phyloP scores from a whole-genome alignment of 2,797 vertebrate species.

The Muscicapa striata region DNA sequence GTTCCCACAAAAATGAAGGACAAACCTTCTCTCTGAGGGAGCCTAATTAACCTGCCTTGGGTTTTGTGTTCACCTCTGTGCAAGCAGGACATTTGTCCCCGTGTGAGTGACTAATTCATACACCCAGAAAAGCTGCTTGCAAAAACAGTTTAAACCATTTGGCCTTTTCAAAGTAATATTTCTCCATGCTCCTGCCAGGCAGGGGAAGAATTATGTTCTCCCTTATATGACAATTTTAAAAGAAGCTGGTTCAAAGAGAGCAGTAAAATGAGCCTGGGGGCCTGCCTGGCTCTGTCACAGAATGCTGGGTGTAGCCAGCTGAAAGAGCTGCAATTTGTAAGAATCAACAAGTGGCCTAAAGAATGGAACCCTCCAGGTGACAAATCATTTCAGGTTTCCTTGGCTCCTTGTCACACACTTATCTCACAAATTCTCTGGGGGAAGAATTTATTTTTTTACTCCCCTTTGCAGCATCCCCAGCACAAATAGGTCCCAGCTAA shows the following conservation, averaged over 20 bases:
- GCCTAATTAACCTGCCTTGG: background rate
- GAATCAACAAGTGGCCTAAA: background rate
- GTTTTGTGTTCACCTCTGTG: background rate
- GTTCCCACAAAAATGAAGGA: background rate
- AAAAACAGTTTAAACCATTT: background rate
- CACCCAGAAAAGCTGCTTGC: background rate
- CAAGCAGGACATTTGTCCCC: background rate
- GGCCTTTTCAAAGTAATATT: background rate
- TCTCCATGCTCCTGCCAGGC: background rate
- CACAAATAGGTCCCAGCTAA: background rate
- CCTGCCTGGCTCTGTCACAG: background rate
- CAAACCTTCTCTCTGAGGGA: background rate
- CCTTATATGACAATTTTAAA: background rate
- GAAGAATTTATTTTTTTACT: background rate
- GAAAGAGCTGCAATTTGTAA: background rate
- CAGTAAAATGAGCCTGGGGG: background rate
- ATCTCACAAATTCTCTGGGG: background rate
- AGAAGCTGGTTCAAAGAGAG: slow-evolving; percentile 8
- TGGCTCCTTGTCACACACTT: background rate
- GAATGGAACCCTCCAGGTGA: background rate
- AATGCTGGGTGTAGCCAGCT: background rate
- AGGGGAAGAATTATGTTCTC: background rate
- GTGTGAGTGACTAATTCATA: background rate
- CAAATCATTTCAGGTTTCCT: background rate
- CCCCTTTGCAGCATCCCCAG: background rate